phyloP scores from a whole-genome alignment of 2,113 vertebrate species.

The Tetraodon nigroviridis region DNA sequence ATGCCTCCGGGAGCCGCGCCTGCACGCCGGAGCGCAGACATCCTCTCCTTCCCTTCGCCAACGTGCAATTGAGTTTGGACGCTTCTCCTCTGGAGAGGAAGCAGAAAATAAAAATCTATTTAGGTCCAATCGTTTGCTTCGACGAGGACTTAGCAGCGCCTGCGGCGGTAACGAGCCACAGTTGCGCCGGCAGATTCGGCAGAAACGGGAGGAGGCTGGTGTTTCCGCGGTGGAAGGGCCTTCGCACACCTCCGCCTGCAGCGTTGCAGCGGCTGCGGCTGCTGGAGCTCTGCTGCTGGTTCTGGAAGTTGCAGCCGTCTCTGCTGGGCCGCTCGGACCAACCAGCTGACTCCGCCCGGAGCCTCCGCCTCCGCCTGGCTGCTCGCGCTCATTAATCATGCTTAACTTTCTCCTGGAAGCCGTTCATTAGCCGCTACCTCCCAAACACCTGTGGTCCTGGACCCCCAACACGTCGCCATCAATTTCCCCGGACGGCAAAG shows the following conservation, averaged over 20 bases:
- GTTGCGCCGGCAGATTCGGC: no score
- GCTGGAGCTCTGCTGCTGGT: no score
- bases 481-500: background rate
- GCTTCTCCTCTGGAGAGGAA: background rate
- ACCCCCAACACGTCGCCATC: constrained; percentile 42
- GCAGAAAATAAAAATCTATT: background rate
- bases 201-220: no score
- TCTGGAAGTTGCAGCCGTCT: no score
- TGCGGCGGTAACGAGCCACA: no score
- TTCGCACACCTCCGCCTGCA: no score
- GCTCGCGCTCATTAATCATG: constrained; percentile 50
- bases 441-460: constrained; percentile 51
- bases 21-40: background rate
- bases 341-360: background rate
- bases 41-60: constrained; percentile 10
- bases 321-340: no score
- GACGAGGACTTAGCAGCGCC: no score
- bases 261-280: no score
- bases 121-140: background rate
- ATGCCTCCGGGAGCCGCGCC: constrained; percentile 8
- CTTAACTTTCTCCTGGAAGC: constrained; percentile 51
- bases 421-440: constrained; percentile 43
- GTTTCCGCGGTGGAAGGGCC: no score
- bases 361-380: constrained; percentile 12
- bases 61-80: background rate